Conservation (phyloP, 2,113 vertebrate genomes). For the Nycticorax nycticorax region DNA sequence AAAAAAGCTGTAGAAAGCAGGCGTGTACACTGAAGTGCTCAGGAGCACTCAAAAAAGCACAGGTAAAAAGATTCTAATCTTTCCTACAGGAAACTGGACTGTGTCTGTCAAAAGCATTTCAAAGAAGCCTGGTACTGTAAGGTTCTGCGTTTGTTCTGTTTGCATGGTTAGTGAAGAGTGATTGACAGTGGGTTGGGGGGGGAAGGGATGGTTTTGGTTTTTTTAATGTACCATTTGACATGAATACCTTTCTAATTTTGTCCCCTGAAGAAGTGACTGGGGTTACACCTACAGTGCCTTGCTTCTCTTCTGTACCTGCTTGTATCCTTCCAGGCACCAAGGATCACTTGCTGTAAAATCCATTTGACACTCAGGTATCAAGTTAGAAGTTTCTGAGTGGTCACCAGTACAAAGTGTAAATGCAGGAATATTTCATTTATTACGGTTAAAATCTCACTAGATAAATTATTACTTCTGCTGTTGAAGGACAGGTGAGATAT, state of each 20-base stretch:
- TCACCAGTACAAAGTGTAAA: neutral
- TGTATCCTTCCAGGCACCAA: neutral
- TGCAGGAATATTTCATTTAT: neutral
- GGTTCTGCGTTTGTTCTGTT: neutral
- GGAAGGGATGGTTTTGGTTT: accelerated
- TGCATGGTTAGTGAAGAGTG: neutral
- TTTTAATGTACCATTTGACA: neutral
- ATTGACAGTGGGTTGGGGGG: neutral
- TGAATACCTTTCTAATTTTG: neutral
- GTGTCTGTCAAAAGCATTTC: neutral
- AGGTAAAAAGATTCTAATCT: neutral
- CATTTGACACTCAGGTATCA: neutral
- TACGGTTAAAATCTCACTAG: neutral
- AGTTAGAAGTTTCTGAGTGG: neutral
- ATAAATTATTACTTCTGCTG: neutral
- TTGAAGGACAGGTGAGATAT: neutral
- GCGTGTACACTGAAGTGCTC: neutral
- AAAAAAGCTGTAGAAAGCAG: neutral
- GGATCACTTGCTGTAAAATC: neutral
- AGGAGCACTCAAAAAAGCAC: neutral
- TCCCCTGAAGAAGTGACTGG: neutral
- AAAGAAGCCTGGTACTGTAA: neutral
- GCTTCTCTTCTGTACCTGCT: neutral
- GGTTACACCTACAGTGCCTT: neutral
- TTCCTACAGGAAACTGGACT: neutral